These are phyloP conservation scores for Yponomeuta malinellus DNA, from an alignment of 2,888 invertebrate genomes.

Conservation along the genomic window DNA sequence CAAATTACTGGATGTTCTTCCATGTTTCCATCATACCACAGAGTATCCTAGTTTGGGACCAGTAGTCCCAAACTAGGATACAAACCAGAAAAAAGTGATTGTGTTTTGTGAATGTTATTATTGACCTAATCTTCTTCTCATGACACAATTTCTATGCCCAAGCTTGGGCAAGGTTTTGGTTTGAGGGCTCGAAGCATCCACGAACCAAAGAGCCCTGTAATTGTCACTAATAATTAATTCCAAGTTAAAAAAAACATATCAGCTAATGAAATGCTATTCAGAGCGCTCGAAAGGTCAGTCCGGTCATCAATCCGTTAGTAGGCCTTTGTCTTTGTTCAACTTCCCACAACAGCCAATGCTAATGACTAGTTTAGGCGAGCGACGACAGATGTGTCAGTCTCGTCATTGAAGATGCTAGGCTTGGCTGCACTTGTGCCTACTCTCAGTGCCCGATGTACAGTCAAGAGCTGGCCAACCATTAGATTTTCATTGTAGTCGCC, in stretches of 20 bases:
- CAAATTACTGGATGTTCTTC: no score
- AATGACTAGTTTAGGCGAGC: constrained; percentile 8
- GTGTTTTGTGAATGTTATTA: no score
- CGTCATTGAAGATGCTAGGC: constrained; percentile 13
- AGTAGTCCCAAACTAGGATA: no score
- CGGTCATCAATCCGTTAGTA: background rate
- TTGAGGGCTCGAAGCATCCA: no score
- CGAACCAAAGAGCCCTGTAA: constrained; percentile 13
- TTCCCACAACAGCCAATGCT: constrained; percentile 1
- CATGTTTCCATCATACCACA: no score
- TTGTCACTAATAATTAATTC: constrained; percentile 13
- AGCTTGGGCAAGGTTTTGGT: no score
- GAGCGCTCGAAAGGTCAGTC: background rate
- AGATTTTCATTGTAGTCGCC: no score
- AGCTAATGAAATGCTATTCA: constrained; percentile 4
- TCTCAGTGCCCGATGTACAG: background rate
- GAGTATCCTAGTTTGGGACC: no score
- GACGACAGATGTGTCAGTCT: background rate
- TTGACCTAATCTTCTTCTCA: no score
- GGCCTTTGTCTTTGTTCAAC: background rate
- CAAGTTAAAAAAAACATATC: constrained; percentile 22
- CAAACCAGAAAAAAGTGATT: no score
- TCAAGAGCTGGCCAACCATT: background rate
- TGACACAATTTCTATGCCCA: no score
- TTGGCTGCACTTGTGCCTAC: background rate